Conservation (phyloP, 2,888 invertebrate genomes). For the Chaitophorus viminalis region DNA sequence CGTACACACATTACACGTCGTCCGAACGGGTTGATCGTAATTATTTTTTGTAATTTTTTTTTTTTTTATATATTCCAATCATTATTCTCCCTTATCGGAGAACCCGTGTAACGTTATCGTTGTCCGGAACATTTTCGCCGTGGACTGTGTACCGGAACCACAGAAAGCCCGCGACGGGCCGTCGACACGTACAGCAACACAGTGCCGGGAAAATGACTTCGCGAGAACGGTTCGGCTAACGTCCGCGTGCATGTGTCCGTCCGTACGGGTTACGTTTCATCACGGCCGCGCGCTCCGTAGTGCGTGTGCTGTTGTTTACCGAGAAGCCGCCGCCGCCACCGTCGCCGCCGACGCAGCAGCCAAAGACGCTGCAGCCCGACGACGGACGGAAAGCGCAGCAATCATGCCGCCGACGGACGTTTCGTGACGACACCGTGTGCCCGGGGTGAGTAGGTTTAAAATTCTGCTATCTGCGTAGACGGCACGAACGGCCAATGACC, state of each 20-base stretch:
- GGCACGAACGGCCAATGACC: background rate
- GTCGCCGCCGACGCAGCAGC: slow-evolving; percentile 51
- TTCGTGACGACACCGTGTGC: slow-evolving; percentile 31
- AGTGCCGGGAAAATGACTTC: background rate
- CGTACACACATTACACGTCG: background rate
- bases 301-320: background rate
- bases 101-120: background rate
- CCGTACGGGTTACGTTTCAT: background rate
- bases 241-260: slow-evolving; percentile 30
- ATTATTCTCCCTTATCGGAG: background rate
- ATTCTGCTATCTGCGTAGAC: too few relatives aligned
- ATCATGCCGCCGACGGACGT: slow-evolving; percentile 28
- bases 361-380: slow-evolving; percentile 18
- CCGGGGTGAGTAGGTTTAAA: background rate
- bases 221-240: background rate
- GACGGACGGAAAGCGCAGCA: slow-evolving; percentile 23
- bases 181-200: background rate
- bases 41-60: background rate
- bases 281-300: slow-evolving; percentile 26
- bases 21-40: background rate
- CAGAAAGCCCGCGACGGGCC: background rate
- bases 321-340: slow-evolving; percentile 8
- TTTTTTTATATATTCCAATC: background rate
- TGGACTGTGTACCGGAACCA: background rate
- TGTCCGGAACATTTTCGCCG: background rate